Conservation (phyloP, 2,797 vertebrate genomes). For the Hirundo rustica region DNA sequence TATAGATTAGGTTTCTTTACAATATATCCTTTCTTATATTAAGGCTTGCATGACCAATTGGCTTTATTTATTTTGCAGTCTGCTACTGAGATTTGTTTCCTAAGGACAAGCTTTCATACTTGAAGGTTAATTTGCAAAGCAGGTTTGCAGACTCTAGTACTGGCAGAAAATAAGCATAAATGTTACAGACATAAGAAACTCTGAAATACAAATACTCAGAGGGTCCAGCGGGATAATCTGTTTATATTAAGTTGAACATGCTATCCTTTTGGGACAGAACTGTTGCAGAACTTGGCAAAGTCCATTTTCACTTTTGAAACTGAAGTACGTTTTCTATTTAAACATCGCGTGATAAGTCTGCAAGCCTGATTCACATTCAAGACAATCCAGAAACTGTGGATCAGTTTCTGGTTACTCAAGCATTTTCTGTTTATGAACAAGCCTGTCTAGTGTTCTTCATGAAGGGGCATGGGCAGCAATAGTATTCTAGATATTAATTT, state of each 20-base stretch:
- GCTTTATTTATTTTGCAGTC: slow-evolving; percentile 41
- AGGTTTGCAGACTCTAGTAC: slow-evolving; percentile 58
- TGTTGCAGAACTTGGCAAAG: slow-evolving; percentile 74
- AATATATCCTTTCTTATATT: slow-evolving; percentile 27
- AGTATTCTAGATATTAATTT: slow-evolving; percentile 68
- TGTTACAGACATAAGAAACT: slow-evolving; percentile 65
- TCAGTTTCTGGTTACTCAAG: slow-evolving; percentile 77
- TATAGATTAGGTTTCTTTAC: slow-evolving; percentile 50
- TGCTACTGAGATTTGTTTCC: slow-evolving; percentile 58
- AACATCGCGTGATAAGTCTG: slow-evolving; percentile 77
- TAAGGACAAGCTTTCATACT: slow-evolving; percentile 44
- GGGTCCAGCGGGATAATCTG: slow-evolving; percentile 70
- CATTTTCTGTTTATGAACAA: slow-evolving; percentile 67
- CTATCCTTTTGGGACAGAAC: slow-evolving; percentile 74
- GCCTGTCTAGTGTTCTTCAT: slow-evolving; percentile 72
- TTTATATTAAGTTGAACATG: slow-evolving; percentile 78
- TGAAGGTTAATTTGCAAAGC: slow-evolving; percentile 61
- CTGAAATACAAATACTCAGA: slow-evolving; percentile 71
- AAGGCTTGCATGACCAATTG: slow-evolving; percentile 42
- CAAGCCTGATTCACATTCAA: slow-evolving; percentile 75
- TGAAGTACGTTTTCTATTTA: slow-evolving; percentile 72
- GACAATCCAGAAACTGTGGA: slow-evolving; percentile 66
- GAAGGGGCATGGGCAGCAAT: slow-evolving; percentile 68
- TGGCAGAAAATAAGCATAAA: slow-evolving; percentile 71
- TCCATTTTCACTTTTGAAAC: slow-evolving; percentile 68